phyloP scores from a whole-genome alignment of 2,888 invertebrate species.

The Allacma fusca region DNA sequence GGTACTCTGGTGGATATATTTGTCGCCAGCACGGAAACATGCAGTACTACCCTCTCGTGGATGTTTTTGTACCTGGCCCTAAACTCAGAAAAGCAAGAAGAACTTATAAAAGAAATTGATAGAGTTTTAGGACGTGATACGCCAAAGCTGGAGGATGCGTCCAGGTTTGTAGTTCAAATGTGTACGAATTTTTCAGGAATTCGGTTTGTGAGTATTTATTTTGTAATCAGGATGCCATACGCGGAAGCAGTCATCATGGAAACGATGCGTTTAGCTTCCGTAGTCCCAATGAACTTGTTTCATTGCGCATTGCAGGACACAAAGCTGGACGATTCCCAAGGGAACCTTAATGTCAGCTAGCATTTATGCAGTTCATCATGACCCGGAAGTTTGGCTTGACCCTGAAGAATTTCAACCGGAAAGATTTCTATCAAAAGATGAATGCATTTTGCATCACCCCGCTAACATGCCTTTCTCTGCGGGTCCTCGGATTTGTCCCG shows the following conservation, averaged over 20 bases:
- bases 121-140: conserved; percentile 22
- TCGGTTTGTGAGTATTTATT: not conserved
- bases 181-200: no score
- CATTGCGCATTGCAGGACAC: not conserved
- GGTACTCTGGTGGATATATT: conserved; percentile 19
- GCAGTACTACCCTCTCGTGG: conserved; percentile 41
- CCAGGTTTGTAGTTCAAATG: not conserved
- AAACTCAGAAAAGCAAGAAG: conserved; percentile 25
- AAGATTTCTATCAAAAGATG: conserved; percentile 2
- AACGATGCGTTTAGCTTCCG: not conserved
- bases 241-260: conserved; percentile 23
- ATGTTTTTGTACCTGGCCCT: conserved; percentile 23
- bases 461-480: not conserved
- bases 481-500: not conserved
- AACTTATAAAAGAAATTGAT: conserved; percentile 35
- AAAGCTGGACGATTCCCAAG: conserved; percentile 9
- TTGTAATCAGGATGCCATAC: conserved; percentile 26
- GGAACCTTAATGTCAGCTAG: conserved; percentile 9
- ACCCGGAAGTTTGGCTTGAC: not conserved
- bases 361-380: conserved; percentile 5
- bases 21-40: conserved; percentile 36
- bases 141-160: conserved; percentile 23
- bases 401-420: not conserved
- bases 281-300: conserved; percentile 4
- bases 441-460: not conserved